Base-by-base conservation (phyloP, 64 coral and sea anemone genomes). In the Exaiptasia diaphana region DNA sequence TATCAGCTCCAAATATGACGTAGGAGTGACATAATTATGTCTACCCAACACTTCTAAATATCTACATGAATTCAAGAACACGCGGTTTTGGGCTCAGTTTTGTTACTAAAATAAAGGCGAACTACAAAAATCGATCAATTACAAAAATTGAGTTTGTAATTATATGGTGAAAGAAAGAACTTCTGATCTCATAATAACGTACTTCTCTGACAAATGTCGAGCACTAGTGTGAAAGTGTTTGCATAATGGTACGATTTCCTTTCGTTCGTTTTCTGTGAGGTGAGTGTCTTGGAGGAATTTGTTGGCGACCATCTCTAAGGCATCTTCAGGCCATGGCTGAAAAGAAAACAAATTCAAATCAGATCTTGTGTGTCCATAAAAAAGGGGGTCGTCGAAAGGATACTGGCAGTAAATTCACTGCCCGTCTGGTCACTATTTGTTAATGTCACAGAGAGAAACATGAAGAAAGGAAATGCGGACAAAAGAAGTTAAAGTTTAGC, bases 1-100 rank as follows among this genome's bases (percentile, higher is more conserved):
- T 15, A 99, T 99, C 33, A 99, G 81, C 60, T 99, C 95, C 34
- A 99, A 46, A 52, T 99, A 99, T 8, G 95, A 99, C 4, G 95
- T 99, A 0, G 95, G 95, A 21, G 95, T 99, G 13, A 99, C 95
- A 27, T 99, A 99, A 81, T 99, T 99, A 59, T 99, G 95, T 44
- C 95, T 79, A 18, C 95, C 95, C 17, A 99, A 79, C 69, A 92
- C 78, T n/a, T 99, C 95, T 5, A 99, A 80, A 60, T 99, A 99
- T 61, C 95, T 99, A 46, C 6, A 13, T 60, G 23, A 28, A 63
- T 30, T 0, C 68, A 52, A 52, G 49, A 52, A 52, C 49, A 52
- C 10, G 49, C 10, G 10, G n/a, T n/a, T n/a, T n/a, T n/a, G n/a
- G n/a, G n/a, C n/a, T n/a, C n/a, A n/a, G n/a, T n/a, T n/a, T n/a